Evolutionary conservation across 2,888 invertebrate genomes (phyloP).

Genomic region (Cheilosia grossa): DNA sequence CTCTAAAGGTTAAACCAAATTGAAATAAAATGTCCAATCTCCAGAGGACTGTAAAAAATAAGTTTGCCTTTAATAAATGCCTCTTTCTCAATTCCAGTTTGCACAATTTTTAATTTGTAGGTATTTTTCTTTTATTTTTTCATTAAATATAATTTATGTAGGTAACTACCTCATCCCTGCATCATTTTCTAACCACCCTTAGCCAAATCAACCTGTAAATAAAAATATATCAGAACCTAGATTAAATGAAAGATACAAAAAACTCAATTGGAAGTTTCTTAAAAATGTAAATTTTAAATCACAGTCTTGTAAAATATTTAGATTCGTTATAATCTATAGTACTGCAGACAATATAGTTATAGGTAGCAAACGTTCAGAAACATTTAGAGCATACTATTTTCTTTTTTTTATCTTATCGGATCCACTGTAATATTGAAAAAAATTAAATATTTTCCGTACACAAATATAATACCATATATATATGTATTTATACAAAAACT

Average conservation of each 20-base stretch:
- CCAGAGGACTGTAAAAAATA: no score
- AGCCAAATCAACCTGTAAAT: slow-evolving; percentile 19
- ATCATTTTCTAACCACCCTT: slow-evolving; percentile 16
- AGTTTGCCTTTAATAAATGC: no score
- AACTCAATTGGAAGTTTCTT: background rate
- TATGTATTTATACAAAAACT: slow-evolving; percentile 2
- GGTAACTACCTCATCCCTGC: background rate
- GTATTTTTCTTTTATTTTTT: no score
- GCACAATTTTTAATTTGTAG: background rate
- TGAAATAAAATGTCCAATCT: no score
- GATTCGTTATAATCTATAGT: slow-evolving; percentile 25
- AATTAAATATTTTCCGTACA: slow-evolving; percentile 16
- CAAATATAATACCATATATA: background rate
- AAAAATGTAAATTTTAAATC: slow-evolving; percentile 43
- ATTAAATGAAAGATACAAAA: slow-evolving; percentile 10
- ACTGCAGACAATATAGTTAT: slow-evolving; percentile 45
- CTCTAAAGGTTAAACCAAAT: no score
- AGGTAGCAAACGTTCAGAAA: slow-evolving; percentile 24
- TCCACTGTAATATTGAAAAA: slow-evolving; percentile 11
- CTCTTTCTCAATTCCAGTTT: no score
- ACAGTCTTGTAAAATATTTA: slow-evolving; percentile 50
- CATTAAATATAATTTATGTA: background rate
- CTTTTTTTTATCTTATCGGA: background rate
- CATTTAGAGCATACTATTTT: background rate
- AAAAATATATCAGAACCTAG: slow-evolving; percentile 22